Percentiles rank a stretch among this genome's conserved stretches.
Conservation (phyloP, 2,113 vertebrate species). For the Channa maculata region DNA sequence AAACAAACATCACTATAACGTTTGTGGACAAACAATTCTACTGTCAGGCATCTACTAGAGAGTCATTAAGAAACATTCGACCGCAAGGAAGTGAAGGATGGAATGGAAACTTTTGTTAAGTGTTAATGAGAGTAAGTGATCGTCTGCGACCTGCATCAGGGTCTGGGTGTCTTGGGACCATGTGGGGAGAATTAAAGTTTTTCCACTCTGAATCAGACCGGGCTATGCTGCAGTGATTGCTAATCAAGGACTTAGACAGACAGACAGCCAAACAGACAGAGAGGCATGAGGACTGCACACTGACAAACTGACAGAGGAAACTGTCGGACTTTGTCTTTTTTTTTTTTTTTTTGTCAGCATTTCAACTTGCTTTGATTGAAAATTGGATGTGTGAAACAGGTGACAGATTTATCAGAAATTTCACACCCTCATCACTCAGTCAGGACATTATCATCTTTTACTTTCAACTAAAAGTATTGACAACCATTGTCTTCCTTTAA, state of each 20-base stretch:
- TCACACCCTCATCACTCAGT: conserved; percentile 31
- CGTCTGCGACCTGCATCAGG: conserved; percentile 32
- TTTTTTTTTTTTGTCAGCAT: conserved; percentile 30
- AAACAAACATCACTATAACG: conserved; percentile 41
- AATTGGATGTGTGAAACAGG: conserved; percentile 36
- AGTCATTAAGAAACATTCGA: conserved; percentile 21
- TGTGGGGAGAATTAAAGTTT: conserved; percentile 64
- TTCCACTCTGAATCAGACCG: conserved; percentile 54
- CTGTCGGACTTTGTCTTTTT: conserved; percentile 42
- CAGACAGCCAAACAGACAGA: conserved; percentile 14
- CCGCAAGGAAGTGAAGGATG: conserved; percentile 23
- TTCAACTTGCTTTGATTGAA: conserved; percentile 35
- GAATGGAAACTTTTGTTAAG: conserved; percentile 62
- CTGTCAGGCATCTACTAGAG: conserved; percentile 28
- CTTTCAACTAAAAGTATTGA: conserved; percentile 47
- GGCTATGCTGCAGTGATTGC: conserved; percentile 36
- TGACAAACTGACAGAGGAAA: conserved; percentile 67
- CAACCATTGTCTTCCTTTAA: conserved; percentile 18
- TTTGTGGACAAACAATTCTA: conserved; percentile 62
- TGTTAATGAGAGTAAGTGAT: conserved; percentile 64
- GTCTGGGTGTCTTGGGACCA: conserved; percentile 44
- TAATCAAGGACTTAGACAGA: conserved; percentile 60
- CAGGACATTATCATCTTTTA: conserved; percentile 33
- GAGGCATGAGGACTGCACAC: conserved; percentile 40
- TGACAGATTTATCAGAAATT: conserved; percentile 56